A percentile compares a stretch with the other conserved stretches of the same genome.
Evolutionary conservation across 1,140 invertebrate genomes (phyloP).

Genomic region (Drosophila carrolli): DNA sequence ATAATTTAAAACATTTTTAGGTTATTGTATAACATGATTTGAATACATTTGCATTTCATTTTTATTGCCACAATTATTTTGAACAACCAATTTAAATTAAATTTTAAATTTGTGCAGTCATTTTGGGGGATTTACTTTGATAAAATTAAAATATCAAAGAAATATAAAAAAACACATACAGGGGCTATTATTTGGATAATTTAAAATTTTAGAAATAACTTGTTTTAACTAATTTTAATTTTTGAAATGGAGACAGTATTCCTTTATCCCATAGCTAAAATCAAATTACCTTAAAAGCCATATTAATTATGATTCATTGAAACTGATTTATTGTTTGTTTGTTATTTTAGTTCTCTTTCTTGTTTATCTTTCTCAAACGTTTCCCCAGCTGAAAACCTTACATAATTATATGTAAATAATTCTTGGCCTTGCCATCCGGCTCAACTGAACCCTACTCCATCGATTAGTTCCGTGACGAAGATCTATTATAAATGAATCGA

Average conservation of each 20-base stretch:
- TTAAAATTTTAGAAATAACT: too few species aligned
- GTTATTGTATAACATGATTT: conserved; percentile 13
- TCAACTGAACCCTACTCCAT: conserved; percentile 22
- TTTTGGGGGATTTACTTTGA: conserved; percentile 1
- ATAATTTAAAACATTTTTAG: conserved; percentile 26
- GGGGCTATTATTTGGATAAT: too few species aligned
- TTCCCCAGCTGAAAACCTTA: conserved; percentile 33
- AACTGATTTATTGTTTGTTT: conserved; percentile 11
- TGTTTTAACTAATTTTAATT: neutral
- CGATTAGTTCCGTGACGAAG: conserved; percentile 61
- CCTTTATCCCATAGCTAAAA: neutral
- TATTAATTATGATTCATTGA: neutral
- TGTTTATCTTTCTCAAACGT: conserved; percentile 14
- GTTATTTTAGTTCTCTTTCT: conserved; percentile 1
- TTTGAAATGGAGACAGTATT: too few species aligned
- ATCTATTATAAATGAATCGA: conserved; percentile 33
- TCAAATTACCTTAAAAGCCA: conserved; percentile 4
- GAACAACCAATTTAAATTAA: neutral
- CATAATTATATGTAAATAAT: conserved; percentile 60
- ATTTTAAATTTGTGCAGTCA: neutral
- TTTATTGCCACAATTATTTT: neutral
- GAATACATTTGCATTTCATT: conserved; percentile 1
- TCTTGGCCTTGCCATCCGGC: conserved; percentile 50
- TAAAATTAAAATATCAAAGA: neutral
- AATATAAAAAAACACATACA: neutral